Evolutionary conservation across 2,797 vertebrate species (phyloP), one percentile per base, ranked within the genome.

Genomic region (Calcarius lapponicus): DNA sequence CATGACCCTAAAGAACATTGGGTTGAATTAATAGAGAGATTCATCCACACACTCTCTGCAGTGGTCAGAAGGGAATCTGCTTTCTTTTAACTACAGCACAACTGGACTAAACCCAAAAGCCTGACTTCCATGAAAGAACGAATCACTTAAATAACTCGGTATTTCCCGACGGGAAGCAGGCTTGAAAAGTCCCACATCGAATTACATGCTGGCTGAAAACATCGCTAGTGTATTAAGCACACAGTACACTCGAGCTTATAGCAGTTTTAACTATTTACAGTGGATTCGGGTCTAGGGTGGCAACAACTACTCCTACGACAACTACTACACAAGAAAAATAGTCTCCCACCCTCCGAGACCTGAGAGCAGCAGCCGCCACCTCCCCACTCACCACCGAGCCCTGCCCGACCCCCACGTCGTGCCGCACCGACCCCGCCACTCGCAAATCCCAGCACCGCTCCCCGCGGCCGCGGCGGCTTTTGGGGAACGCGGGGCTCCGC

Each of bases 351-450:
- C 15, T 32, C 29, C 28, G 15, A 26, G 3, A 15, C 4, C 32
- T 1, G 14, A 38, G 4, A 3, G 9, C 22, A 3, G 13, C 48
- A 3, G 15, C n/a, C 1, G 0, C 76, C 34, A 0, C 31, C 10
- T 11, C 36, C 26, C 7, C 29, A 43, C 95, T 89, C 53, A 92
- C 95, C 92, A 0, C 53, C 4, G 1, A 9, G 6, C 3, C 15
- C 17, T 4, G 3, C 16, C 4, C 31, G 20, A 34, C 0, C 9
- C 7, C 10, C 6, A 0, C 6, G 6, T 7, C 16, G 57, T 0
- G 0, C 24, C 11, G 9, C 0, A 0, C 26, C 25, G 3, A 0
- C 1, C 10, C 17, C 17, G 2, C 29, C 12, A 13, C n/a, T 34
- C 38, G 21, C n/a, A 9, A 65, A 5, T 7, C 10, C 43, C 21